Evolutionary conservation across 1,140 invertebrate genomes (phyloP), one percentile per base, ranked within the genome.

Genomic region (Drosophila takahashii): DNA sequence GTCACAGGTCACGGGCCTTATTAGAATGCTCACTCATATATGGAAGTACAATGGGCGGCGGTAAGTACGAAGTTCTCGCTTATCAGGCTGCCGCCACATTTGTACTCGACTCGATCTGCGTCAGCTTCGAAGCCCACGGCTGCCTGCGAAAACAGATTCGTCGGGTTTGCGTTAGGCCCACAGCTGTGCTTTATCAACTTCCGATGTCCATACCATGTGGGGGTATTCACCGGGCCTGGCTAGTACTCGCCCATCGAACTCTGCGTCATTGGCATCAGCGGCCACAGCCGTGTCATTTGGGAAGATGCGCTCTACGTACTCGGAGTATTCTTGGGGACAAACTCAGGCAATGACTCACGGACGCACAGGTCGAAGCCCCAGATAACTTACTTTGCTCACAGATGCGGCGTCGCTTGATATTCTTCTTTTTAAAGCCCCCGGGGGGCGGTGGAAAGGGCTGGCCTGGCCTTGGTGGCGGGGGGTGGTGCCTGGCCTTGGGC

Each of bases 61-160:
- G 85, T 90, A n/a, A 92, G 39, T 0, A 91, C 81, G 52, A 87
- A 91, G 13, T 61, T 74, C 32, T 93, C 92, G 36, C 92, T 92
- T 73, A 93, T 92, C 37, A 93, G 60, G 58, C 91, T 93, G 11
- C 92, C 92, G 13, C 87, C 92, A 34, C 92, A 93, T 45, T 91
- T 87, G 57, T 91, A 93, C 9, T 86, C 75, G 13, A 90, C 79
- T 59, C 44, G 62, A 7, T 50, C 58, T 2, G 44, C 11, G 13
- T 65, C 75, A 1, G 48, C 58, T 15, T 84, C 54, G 39, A 90
- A 87, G 36, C 89, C 73, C 9, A 91, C 48, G 9, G 80, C 74
- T 52, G 87, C 86, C 90, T 92, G 59, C 13, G 36, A 76, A 62
- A 65, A 47, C 27, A 53, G 47, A 67, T 57, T 37, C 27, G 36